Conservation (phyloP, 2,797 vertebrate genomes). For the Sciaenops ocellatus region DNA sequence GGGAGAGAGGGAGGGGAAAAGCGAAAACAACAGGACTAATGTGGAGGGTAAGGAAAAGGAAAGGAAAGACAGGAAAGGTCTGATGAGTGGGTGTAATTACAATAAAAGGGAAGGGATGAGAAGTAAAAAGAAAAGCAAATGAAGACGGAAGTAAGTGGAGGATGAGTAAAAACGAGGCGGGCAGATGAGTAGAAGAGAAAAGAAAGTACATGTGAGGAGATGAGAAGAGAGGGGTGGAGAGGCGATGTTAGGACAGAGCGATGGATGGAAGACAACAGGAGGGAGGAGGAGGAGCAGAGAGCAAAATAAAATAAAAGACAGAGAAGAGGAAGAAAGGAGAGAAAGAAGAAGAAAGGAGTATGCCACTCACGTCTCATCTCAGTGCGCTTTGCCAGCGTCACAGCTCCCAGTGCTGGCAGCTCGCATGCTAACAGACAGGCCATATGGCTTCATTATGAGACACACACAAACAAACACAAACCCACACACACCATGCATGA, state of each 20-base stretch:
- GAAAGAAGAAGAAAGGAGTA: constrained; percentile 67
- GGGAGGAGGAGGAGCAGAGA: constrained; percentile 53
- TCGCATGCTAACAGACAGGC: constrained; percentile 77
- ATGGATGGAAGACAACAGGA: constrained; percentile 40
- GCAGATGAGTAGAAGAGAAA: constrained; percentile 8
- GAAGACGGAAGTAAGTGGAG: not conserved
- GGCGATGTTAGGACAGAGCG: constrained; percentile 36
- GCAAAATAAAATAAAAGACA: constrained; percentile 22
- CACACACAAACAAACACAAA: constrained; percentile 57
- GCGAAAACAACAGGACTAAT: constrained; percentile 67
- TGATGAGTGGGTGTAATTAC: constrained; percentile 15
- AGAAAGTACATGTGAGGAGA: constrained; percentile 20
- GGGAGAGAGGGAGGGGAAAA: constrained; percentile 61
- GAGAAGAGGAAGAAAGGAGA: constrained; percentile 37
- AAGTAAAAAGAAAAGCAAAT: not conserved
- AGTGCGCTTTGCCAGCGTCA: constrained; percentile 73
- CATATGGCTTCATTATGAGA: constrained; percentile 86
- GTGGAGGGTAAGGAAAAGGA: constrained; percentile 34
- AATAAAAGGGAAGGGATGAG: constrained; percentile 21
- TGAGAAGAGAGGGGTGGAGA: constrained; percentile 7
- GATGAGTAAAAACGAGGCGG: not conserved
- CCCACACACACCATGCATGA: constrained; percentile 37
- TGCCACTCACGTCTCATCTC: constrained; percentile 79
- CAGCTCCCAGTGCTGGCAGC: constrained; percentile 78
- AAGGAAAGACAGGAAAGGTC: constrained; percentile 9